Conservation (phyloP, 2,797 vertebrate species). For the Ctenochaetus hawaiiensis region DNA sequence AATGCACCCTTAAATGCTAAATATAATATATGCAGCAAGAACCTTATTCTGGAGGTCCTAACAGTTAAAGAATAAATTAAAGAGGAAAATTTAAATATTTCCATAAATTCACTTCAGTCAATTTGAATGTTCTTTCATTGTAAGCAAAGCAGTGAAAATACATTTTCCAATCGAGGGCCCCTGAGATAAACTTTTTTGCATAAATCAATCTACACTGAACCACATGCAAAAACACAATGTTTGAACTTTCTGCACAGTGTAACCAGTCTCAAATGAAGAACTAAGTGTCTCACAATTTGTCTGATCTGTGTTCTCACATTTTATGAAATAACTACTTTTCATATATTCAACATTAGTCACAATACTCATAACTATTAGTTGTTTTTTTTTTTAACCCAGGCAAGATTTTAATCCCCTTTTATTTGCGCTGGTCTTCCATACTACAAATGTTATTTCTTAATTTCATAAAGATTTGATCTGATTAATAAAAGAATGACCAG, state of each 20-base stretch:
- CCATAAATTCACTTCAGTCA: not conserved
- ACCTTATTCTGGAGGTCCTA: not conserved
- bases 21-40: not conserved
- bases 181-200: not conserved
- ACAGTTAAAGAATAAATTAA: not conserved
- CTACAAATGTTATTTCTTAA: not conserved
- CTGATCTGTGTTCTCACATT: not conserved
- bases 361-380: not conserved
- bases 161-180: not conserved
- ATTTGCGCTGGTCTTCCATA: not conserved
- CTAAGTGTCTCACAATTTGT: not conserved
- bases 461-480: not conserved
- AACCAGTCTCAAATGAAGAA: slow-evolving; percentile 14
- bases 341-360: not conserved
- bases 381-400: not conserved
- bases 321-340: not conserved
- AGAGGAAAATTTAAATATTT: no score
- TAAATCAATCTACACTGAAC: not conserved
- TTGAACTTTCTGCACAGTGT: not conserved
- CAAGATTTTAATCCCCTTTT: not conserved
- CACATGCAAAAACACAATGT: slow-evolving; percentile 18
- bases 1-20: slow-evolving; percentile 22
- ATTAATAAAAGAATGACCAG: not conserved
- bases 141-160: slow-evolving; percentile 3
- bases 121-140: not conserved